Conservation (phyloP, 2,888 invertebrate genomes). For the Acleris holmiana region DNA sequence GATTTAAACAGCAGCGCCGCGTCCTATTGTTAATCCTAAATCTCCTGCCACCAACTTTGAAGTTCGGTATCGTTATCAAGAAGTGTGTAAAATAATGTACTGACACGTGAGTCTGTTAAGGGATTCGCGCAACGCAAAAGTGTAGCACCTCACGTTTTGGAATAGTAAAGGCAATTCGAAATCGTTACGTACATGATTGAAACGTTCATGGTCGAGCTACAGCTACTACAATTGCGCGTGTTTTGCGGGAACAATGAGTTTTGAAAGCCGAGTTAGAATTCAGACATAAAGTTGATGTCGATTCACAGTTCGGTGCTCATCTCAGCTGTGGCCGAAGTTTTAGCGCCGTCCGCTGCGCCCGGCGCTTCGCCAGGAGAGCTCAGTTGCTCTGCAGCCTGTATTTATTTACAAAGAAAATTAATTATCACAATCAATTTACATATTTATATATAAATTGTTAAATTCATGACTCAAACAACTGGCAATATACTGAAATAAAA, state of each 20-base stretch:
- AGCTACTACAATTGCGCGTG: not conserved
- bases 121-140: no score
- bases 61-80: no score
- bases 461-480: not conserved
- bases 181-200: no score
- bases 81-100: no score
- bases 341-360: slow-evolving; percentile 55
- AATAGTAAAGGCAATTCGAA: no score
- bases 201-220: no score
- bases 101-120: no score
- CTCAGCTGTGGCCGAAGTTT: slow-evolving; percentile 76
- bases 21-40: no score
- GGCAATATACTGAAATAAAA: not conserved
- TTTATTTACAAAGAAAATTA: slow-evolving; percentile 21
- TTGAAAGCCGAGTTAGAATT: slow-evolving; percentile 3
- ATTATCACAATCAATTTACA: not conserved
- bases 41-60: no score
- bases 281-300: slow-evolving; percentile 5
- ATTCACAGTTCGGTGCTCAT: slow-evolving; percentile 88
- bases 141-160: no score
- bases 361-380: slow-evolving; percentile 51
- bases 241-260: not conserved
- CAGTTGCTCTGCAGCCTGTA: slow-evolving; percentile 82
- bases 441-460: not conserved
- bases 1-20: no score